Conservation (phyloP, 1,140 invertebrate species). For the Drosophila navojoa region DNA sequence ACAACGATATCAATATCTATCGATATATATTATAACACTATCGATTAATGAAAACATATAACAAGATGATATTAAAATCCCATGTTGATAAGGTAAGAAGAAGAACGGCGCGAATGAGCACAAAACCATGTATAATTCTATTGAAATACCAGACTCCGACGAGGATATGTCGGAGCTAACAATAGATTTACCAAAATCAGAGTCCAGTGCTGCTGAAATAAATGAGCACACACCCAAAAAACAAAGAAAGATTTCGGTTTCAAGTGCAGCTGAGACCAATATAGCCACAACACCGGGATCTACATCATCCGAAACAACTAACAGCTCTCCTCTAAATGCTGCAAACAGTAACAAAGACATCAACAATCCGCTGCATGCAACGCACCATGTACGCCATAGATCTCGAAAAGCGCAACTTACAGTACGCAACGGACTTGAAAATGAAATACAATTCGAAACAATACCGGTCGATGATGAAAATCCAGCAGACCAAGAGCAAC, state of each 20-base stretch:
- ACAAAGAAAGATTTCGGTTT: conserved; percentile 3
- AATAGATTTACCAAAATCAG: conserved; percentile 3
- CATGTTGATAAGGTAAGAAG: conserved; percentile 5
- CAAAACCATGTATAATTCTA: conserved; percentile 38
- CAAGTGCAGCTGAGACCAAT: not conserved
- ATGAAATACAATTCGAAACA: conserved; percentile 58
- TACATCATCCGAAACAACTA: conserved; percentile 12
- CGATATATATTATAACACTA: not conserved
- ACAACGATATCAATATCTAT: not conserved
- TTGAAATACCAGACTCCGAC: conserved; percentile 69
- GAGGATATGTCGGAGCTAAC: conserved; percentile 39
- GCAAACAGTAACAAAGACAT: not conserved
- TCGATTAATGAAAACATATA: not conserved
- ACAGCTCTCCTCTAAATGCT: conserved; percentile 7
- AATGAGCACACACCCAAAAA: conserved; percentile 20
- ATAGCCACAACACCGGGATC: conserved; percentile 6
- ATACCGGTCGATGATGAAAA: conserved; percentile 31
- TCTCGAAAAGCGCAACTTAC: conserved; percentile 59
- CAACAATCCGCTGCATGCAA: conserved; percentile 3
- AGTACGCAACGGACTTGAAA: conserved; percentile 48
- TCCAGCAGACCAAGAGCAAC: conserved; percentile 1
- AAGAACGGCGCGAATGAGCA: not conserved
- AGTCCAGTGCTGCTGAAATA: conserved; percentile 6
- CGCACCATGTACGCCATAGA: conserved; percentile 34
- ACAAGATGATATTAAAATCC: not conserved